A percentile compares a stretch with the other conserved stretches of the same genome.
Conservation (phyloP, 2,888 invertebrate species). For the Limnephilus marmoratus region DNA sequence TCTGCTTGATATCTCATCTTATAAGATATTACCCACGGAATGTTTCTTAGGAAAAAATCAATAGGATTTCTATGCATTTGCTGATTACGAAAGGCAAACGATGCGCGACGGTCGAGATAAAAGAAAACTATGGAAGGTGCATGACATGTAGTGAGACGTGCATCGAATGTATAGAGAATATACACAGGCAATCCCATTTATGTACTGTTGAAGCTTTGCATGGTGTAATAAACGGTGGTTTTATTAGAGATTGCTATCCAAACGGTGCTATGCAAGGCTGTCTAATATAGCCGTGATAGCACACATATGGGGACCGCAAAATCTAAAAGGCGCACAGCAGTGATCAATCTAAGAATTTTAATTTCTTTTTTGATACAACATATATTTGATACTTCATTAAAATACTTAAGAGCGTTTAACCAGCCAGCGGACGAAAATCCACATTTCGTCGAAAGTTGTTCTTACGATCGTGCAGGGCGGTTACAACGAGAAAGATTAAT, state of each 20-base stretch:
- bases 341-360: background rate
- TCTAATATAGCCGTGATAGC: background rate
- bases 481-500: no score
- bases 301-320: no score
- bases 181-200: background rate
- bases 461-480: no score
- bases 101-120: background rate
- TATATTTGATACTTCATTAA: no score
- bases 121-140: background rate
- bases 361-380: no score
- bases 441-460: no score
- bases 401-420: no score
- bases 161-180: background rate
- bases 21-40: background rate
- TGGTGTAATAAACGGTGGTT: background rate
- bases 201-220: background rate
- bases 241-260: background rate
- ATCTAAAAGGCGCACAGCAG: background rate
- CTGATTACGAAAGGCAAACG: background rate
- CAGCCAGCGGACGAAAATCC: no score
- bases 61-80: background rate
- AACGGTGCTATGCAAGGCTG: background rate
- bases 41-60: background rate
- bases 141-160: background rate
- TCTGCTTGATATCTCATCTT: background rate